Percentiles rank a stretch among this genome's conserved stretches.
These are phyloP conservation scores for Mustela nigripes DNA, from an alignment of 2,113 vertebrate genomes.

Conservation along the genomic window DNA sequence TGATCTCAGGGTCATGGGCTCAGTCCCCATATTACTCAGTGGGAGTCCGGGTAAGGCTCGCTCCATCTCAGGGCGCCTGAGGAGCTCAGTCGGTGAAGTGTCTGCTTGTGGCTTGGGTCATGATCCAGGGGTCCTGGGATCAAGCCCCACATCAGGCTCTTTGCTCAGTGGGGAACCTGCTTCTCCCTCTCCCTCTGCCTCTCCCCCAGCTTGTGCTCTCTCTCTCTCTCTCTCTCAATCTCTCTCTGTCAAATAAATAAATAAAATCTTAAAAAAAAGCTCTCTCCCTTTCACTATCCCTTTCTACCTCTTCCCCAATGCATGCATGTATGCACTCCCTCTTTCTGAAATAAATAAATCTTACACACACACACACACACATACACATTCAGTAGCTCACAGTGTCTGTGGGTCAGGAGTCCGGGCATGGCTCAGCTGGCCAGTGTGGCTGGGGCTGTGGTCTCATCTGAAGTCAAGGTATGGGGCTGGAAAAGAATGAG, in stretches of 20 bases:
- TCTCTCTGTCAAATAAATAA: not conserved
- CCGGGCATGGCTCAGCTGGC: accelerated
- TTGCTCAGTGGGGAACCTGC: not conserved
- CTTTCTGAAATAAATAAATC: not conserved
- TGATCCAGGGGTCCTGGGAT: not conserved
- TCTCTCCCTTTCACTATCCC: not conserved
- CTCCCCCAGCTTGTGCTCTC: not conserved
- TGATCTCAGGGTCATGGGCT: not conserved
- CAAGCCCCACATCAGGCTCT: not conserved
- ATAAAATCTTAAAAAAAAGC: not conserved
- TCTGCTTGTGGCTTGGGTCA: not conserved
- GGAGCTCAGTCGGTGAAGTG: not conserved
- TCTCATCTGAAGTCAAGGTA: not conserved
- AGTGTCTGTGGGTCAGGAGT: not conserved
- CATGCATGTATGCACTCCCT: not conserved
- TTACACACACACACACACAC: not conserved
- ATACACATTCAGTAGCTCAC: not conserved
- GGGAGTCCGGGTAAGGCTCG: not conserved
- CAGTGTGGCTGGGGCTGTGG: not conserved
- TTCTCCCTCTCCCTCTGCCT: not conserved
- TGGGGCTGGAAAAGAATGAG: too few relatives aligned
- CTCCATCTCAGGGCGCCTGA: too few relatives aligned
- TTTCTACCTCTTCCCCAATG: not conserved
- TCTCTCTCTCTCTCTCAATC: not conserved
- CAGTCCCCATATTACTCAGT: not conserved